Percentiles rank a stretch among this genome's conserved stretches.
phyloP scores from a whole-genome alignment of 2,888 invertebrate species.

The Ochropleura plecta region DNA sequence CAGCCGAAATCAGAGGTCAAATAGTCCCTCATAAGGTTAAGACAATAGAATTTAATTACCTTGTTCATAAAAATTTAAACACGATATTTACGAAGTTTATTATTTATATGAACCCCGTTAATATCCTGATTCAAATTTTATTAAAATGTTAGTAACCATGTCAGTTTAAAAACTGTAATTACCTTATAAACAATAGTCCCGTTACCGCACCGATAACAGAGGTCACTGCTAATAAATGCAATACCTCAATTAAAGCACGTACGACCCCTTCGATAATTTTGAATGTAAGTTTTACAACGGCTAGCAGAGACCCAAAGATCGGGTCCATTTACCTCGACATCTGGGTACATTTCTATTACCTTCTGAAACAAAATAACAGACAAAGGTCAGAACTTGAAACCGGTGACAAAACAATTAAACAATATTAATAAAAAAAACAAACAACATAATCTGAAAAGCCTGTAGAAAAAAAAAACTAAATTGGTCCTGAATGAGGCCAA shows the following conservation, averaged over 20 bases:
- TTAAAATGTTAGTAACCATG: too few relatives aligned
- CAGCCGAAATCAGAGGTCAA: too few relatives aligned
- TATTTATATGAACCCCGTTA: too few relatives aligned
- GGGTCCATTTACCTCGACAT: conserved; percentile 57
- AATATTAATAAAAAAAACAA: too few relatives aligned
- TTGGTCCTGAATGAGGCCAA: too few relatives aligned
- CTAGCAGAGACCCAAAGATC: conserved; percentile 42
- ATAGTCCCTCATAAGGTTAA: too few relatives aligned
- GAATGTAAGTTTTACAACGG: conserved; percentile 51
- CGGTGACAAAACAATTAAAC: neutral
- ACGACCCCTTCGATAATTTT: conserved; percentile 71
- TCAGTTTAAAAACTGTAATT: neutral
- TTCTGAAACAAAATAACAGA: conserved; percentile 34
- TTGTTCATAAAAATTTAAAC: too few relatives aligned
- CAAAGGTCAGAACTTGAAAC: neutral
- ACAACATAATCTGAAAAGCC: too few relatives aligned
- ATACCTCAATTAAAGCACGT: conserved; percentile 64
- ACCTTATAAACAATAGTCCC: conserved; percentile 45
- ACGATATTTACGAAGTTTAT: too few relatives aligned
- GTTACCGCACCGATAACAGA: conserved; percentile 5
- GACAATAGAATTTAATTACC: too few relatives aligned
- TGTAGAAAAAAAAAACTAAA: too few relatives aligned
- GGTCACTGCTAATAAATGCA: conserved; percentile 16
- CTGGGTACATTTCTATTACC: conserved; percentile 53
- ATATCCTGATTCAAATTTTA: too few relatives aligned